Percentiles rank a stretch among this genome's conserved stretches.
These are phyloP conservation scores for Catonia carolina DNA, from an alignment of 2,888 invertebrate genomes.

Conservation along the genomic window DNA sequence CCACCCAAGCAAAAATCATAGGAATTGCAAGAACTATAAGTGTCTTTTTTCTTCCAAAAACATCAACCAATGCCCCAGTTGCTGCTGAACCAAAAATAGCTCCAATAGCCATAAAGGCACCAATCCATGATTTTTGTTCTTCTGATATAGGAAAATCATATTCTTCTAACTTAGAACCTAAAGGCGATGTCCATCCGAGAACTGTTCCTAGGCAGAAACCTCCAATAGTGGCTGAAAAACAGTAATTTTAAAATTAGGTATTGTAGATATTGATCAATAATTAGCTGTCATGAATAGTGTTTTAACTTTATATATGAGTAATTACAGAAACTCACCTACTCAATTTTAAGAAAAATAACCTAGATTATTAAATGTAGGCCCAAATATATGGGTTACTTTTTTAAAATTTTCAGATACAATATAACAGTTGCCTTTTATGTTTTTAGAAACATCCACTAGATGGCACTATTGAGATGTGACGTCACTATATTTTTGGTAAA, in stretches of 20 bases:
- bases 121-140: conserved; percentile 50
- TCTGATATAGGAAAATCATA: conserved; percentile 32
- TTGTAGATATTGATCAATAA: neutral
- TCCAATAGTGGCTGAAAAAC: neutral
- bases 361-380: no score
- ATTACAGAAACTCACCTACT: no score
- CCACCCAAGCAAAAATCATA: conserved; percentile 64
- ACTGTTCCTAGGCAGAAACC: neutral
- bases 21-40: conserved; percentile 59
- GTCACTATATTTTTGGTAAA: no score
- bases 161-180: neutral
- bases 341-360: no score
- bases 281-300: no score
- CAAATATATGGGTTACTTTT: no score
- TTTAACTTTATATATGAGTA: no score
- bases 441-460: no score
- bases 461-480: no score
- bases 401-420: no score
- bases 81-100: conserved; percentile 51
- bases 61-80: conserved; percentile 49
- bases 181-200: conserved; percentile 3
- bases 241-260: neutral
- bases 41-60: conserved; percentile 53
- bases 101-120: conserved; percentile 50
- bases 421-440: no score